Evolutionary conservation across 2,888 invertebrate genomes (phyloP).

Genomic region (Morinoia aosen): DNA sequence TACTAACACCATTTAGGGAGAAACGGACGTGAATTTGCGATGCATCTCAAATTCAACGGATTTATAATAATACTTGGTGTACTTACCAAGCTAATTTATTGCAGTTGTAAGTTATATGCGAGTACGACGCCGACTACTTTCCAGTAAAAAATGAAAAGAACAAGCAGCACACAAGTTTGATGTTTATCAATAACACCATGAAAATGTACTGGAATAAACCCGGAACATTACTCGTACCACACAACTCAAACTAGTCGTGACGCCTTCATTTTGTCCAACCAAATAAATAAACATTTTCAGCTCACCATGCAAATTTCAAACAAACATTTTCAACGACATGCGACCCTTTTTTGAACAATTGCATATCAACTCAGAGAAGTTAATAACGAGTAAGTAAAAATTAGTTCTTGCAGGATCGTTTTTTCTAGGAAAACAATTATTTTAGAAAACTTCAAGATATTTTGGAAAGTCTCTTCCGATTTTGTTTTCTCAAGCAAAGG

Average conservation of each 20-base stretch:
- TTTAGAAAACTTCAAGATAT: no score
- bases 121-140: neutral
- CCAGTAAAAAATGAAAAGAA: neutral
- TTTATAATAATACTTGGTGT: neutral
- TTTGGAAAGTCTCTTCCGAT: no score
- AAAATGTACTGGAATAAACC: neutral
- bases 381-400: no score
- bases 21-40: neutral
- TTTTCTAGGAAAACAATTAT: no score
- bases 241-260: neutral
- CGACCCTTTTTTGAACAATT: no score
- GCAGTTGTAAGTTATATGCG: neutral
- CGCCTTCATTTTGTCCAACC: neutral
- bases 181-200: neutral
- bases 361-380: no score
- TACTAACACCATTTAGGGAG: neutral
- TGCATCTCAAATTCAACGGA: neutral
- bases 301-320: no score
- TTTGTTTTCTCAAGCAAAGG: no score
- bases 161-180: neutral
- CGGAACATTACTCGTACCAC: neutral
- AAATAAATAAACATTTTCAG: neutral
- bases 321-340: no score
- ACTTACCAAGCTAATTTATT: no score
- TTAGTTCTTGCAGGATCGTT: no score